Evolutionary conservation across 2,888 invertebrate species (phyloP), one percentile per base, ranked within the genome.

Genomic region (Lepidocyrtinus sp.): DNA sequence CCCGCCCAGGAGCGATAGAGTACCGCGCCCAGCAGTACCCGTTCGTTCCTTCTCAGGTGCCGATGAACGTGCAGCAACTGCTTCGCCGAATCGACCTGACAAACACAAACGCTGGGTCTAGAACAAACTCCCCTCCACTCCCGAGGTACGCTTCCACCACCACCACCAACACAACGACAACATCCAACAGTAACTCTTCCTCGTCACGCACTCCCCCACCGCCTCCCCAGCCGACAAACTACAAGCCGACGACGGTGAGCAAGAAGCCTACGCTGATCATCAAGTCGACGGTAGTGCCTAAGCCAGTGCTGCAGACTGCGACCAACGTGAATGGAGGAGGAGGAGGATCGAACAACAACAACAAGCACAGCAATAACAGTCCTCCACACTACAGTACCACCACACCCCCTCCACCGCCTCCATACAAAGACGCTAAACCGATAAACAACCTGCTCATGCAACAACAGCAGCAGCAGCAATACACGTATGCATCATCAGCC

Each of bases 271-370:
- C 96, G 67, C 96, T 97, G 5, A 95, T 98, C 85, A 97, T 98
- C 83, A 98, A 97, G 96, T 96, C 96, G 90, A 96, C 96, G 19
- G 96, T 97, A 89, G 97, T 96, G 50, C 96, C 96, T 88, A 98
- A 97, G 88, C 98, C 98, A 0, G 93, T 97, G 26, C 90, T 97
- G 84, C 98, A 98, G 90, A 98, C 97, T 17, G 98, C 98, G 9
- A 95, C 96, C 67, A 97, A 96, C n/a, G 97, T 97, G 0, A 93
- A 94, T 25, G 92, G 94, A 15, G 95, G 95, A 1, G 36, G 46
- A 9, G 0, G 17, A 70, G n/a, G n/a, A n/a, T n/a, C n/a, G 2
- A 36, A 69, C 9, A n/a, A 19, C 19, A 55, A 55, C 19, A 55
- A 19, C 19, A n/a, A n/a, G 55, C 15, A 55, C 22, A 22, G 62